A percentile compares a stretch with the other conserved stretches of the same genome.
Evolutionary conservation across 2,113 vertebrate species (phyloP).

Genomic region (Smithornis capensis): DNA sequence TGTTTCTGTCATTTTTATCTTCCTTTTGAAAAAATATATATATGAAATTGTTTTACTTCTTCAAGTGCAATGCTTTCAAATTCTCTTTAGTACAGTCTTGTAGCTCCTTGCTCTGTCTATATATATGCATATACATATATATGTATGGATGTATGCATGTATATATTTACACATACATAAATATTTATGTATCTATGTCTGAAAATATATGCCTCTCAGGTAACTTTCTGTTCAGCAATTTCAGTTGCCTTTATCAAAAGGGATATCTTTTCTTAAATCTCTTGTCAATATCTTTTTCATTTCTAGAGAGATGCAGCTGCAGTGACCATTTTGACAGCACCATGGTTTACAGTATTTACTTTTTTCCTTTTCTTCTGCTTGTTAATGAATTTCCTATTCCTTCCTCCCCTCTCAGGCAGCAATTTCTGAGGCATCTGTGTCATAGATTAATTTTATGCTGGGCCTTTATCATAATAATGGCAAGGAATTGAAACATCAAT

Average conservation of each 20-base stretch:
- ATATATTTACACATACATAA: not conserved
- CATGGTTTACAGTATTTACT: not conserved
- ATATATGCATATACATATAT: not conserved
- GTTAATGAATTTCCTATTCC: not conserved
- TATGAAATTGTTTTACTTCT: not conserved
- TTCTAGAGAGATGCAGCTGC: not conserved
- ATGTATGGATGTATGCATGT: not conserved
- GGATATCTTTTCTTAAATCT: not conserved
- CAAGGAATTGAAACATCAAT: not conserved
- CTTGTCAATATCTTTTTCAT: not conserved
- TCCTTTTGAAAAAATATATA: not conserved
- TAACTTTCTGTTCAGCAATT: not conserved
- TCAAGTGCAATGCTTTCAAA: not conserved
- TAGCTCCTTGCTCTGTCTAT: not conserved
- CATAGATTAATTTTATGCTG: not conserved
- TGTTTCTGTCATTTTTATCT: not conserved
- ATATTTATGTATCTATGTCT: not conserved
- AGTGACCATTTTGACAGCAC: not conserved
- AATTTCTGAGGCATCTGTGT: not conserved
- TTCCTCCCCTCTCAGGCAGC: not conserved
- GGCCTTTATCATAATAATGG: fast-evolving
- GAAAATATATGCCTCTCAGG: not conserved
- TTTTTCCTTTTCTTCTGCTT: not conserved
- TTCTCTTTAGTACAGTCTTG: not conserved
- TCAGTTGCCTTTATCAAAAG: not conserved